These are phyloP conservation scores for Limnephilus lunatus DNA, from an alignment of 2,888 invertebrate species.

Conservation along the genomic window DNA sequence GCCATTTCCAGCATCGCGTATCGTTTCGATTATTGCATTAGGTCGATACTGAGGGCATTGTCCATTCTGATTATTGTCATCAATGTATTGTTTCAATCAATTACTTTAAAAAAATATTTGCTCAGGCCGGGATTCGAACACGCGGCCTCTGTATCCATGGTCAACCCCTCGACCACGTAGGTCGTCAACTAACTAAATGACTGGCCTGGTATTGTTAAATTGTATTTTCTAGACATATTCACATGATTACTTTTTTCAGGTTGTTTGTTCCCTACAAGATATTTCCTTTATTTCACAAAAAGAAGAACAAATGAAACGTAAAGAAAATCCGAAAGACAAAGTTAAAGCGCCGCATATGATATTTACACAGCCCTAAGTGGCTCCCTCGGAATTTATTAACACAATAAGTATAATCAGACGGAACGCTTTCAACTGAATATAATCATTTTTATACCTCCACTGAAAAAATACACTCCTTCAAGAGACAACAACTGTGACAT, in stretches of 20 bases:
- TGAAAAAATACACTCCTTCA: background rate
- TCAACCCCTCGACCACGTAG: too few relatives aligned
- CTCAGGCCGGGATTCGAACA: too few relatives aligned
- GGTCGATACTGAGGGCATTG: too few relatives aligned
- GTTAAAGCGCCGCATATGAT: background rate
- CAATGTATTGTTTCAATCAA: too few relatives aligned
- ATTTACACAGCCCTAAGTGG: background rate
- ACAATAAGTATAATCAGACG: conserved; percentile 18
- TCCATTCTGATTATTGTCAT: too few relatives aligned
- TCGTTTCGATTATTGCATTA: too few relatives aligned
- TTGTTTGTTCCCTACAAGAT: background rate
- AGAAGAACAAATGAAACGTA: background rate
- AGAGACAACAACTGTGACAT: background rate
- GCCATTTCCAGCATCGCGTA: too few relatives aligned
- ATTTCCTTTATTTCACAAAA: background rate
- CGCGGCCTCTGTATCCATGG: too few relatives aligned
- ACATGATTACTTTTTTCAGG: background rate
- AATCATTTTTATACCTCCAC: background rate
- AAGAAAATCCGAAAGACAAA: background rate
- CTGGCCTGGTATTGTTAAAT: too few relatives aligned
- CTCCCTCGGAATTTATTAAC: conserved; percentile 11
- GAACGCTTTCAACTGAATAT: background rate
- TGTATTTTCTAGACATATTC: background rate
- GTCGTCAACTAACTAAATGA: too few relatives aligned
- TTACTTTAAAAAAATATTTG: too few relatives aligned